These are phyloP conservation scores for Cephonodes hylas DNA, from an alignment of 2,888 invertebrate species.

Conservation along the genomic window DNA sequence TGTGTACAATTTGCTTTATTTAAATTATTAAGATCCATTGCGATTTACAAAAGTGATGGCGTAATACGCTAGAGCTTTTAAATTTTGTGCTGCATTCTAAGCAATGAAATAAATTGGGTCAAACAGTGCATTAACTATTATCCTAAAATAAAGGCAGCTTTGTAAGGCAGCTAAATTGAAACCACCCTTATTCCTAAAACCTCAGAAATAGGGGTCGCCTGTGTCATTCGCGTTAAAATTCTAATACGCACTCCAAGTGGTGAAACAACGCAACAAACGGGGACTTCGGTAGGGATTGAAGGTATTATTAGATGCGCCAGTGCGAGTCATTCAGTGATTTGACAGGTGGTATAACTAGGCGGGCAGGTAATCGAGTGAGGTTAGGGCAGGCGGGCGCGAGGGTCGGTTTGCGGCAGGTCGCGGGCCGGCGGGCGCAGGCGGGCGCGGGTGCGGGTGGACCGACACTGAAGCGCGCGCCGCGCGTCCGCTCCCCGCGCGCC, in stretches of 20 bases:
- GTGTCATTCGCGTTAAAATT: background rate
- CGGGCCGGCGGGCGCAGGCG: constrained; percentile 67
- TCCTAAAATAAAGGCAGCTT: background rate
- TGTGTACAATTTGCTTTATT: background rate
- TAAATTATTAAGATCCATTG: background rate
- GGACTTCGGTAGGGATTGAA: background rate
- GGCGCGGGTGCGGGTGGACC: constrained; percentile 76
- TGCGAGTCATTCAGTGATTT: constrained; percentile 29
- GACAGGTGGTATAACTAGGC: constrained; percentile 53
- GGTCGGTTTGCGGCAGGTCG: constrained; percentile 66
- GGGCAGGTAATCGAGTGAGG: constrained; percentile 62
- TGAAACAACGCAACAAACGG: background rate
- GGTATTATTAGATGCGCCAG: constrained; percentile 3
- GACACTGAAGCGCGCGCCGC: constrained; percentile 77
- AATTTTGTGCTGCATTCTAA: background rate
- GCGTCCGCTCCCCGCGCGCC: constrained; percentile 43
- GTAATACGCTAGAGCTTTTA: background rate
- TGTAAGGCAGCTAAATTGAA: constrained; percentile 2
- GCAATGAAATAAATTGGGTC: background rate
- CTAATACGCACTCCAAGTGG: background rate
- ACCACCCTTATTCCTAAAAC: background rate
- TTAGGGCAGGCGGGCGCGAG: constrained; percentile 57
- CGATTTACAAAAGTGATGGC: background rate
- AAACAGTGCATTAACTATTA: background rate
- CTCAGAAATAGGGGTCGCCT: background rate